A percentile compares a stretch with the other conserved stretches of the same genome.
Evolutionary conservation across 2,888 invertebrate species (phyloP).

Genomic region (Meghimatium bilineatum): DNA sequence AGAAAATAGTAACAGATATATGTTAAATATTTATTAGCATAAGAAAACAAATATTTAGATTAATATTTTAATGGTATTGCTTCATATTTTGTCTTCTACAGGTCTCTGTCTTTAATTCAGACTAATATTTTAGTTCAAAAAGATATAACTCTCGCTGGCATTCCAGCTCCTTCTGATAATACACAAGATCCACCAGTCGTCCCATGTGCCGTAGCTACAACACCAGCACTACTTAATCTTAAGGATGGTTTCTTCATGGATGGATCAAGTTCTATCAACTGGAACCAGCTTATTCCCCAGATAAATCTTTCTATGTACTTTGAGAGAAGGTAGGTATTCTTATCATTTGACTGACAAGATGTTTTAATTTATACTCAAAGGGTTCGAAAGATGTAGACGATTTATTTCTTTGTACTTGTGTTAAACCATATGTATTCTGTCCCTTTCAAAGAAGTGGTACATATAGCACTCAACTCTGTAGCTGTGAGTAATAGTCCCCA

Average conservation of each 20-base stretch:
- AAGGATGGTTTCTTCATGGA: slow-evolving; percentile 11
- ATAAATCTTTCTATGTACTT: slow-evolving; percentile 16
- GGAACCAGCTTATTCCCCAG: neutral
- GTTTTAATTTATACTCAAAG: too few relatives aligned
- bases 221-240: neutral
- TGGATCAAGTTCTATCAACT: slow-evolving; percentile 30
- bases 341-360: too few relatives aligned
- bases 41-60: too few relatives aligned
- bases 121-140: slow-evolving; percentile 14
- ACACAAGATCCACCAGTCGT: neutral
- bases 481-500: too few relatives aligned
- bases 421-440: too few relatives aligned
- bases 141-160: slow-evolving; percentile 38
- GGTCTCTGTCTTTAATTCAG: slow-evolving; percentile 14
- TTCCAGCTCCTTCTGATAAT: slow-evolving; percentile 3
- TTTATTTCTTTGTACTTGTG: too few relatives aligned
- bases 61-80: neutral
- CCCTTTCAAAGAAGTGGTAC: too few relatives aligned
- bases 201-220: slow-evolving; percentile 12
- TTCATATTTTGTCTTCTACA: neutral
- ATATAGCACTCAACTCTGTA: too few relatives aligned
- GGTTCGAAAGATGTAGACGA: too few relatives aligned
- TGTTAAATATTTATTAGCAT: too few relatives aligned
- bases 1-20: too few relatives aligned
- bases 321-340: slow-evolving; percentile 16